A percentile compares a stretch with the other conserved stretches of the same genome.
These are phyloP conservation scores for Dexiosoma caninum DNA, from an alignment of 2,888 invertebrate species.

Conservation along the genomic window DNA sequence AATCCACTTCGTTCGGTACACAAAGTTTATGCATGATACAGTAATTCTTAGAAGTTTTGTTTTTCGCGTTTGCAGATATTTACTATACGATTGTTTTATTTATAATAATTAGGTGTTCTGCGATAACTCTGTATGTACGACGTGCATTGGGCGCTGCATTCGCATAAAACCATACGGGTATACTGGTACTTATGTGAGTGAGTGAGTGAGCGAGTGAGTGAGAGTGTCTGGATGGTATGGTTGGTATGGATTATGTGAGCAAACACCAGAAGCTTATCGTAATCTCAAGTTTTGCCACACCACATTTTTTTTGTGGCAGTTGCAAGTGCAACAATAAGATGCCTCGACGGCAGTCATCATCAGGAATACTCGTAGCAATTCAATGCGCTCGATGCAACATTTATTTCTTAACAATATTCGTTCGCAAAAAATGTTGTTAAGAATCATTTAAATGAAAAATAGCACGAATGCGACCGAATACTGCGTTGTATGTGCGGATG, in stretches of 20 bases:
- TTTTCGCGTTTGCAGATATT: constrained; percentile 69
- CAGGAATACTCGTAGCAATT: constrained; percentile 10
- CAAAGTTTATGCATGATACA: constrained; percentile 18
- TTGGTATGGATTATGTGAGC: constrained; percentile 58
- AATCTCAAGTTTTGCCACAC: constrained; percentile 63
- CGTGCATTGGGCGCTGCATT: constrained; percentile 3
- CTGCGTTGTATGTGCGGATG: no score
- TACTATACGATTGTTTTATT: constrained; percentile 77
- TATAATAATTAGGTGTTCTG: constrained; percentile 77
- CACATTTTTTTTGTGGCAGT: constrained; percentile 56
- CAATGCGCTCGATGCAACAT: constrained; percentile 12
- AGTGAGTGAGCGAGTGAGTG: background rate
- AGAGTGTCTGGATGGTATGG: constrained; percentile 6
- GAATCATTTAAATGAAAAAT: constrained; percentile 26
- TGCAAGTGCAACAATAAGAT: constrained; percentile 58
- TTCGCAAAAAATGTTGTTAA: background rate
- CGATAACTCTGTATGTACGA: no score
- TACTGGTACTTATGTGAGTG: background rate
- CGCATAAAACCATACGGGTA: background rate
- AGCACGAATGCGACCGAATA: constrained; percentile 19
- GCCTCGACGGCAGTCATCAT: constrained; percentile 34
- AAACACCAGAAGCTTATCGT: constrained; percentile 72
- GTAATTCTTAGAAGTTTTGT: constrained; percentile 55
- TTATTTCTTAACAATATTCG: background rate
- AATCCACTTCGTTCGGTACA: background rate